phyloP scores from a whole-genome alignment of 2,113 vertebrate species.

The Festucalex cinctus region DNA sequence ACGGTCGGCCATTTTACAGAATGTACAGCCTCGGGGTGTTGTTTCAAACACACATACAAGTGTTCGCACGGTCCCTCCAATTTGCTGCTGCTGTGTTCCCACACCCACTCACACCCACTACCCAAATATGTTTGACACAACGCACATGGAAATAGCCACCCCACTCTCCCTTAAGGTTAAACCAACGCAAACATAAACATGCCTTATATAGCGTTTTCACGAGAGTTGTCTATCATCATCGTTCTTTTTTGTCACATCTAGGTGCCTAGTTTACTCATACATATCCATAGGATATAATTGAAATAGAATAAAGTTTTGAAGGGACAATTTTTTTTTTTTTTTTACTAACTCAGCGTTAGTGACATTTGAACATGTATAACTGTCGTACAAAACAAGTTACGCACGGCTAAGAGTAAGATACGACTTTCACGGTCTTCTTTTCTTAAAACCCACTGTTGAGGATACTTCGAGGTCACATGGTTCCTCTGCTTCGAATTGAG shows the following conservation, averaged over 20 bases:
- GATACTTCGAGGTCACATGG: not conserved
- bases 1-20: slow-evolving; percentile 49
- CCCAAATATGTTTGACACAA: slow-evolving; percentile 39
- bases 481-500: not conserved
- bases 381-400: too few relatives aligned
- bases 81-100: slow-evolving; percentile 40
- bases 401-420: too few relatives aligned
- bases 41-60: slow-evolving; percentile 29
- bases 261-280: too few relatives aligned
- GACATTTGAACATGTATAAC: not conserved
- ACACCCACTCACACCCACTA: slow-evolving; percentile 37
- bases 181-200: slow-evolving; percentile 42
- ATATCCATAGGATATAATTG: not conserved
- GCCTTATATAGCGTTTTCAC: not conserved
- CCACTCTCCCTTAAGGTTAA: slow-evolving; percentile 24
- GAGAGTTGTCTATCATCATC: not conserved
- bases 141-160: slow-evolving; percentile 32
- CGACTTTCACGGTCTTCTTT: too few relatives aligned
- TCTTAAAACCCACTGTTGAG: too few relatives aligned
- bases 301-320: not conserved
- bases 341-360: not conserved
- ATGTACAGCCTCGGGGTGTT: slow-evolving; percentile 61
- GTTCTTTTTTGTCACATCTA: not conserved
- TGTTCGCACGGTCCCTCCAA: slow-evolving; percentile 45
- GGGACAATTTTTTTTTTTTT: too few relatives aligned